Conservation (phyloP, 2,113 vertebrate genomes). For the Chauna torquata region DNA sequence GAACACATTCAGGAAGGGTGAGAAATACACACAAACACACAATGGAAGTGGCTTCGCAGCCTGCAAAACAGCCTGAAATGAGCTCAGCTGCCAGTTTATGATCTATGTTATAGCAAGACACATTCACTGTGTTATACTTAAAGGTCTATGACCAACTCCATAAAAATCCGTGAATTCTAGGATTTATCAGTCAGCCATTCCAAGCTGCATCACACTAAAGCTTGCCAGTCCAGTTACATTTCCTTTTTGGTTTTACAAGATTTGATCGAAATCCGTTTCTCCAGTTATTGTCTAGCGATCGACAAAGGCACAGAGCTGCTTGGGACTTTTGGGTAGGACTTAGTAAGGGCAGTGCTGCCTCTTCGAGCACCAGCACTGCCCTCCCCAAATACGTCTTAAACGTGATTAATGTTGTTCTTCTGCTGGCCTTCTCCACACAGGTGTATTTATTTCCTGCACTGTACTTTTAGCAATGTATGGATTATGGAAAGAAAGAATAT, state of each 20-base stretch:
- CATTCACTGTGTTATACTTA: slow-evolving; percentile 28
- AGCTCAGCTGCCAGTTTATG: slow-evolving; percentile 58
- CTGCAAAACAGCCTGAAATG: slow-evolving; percentile 52
- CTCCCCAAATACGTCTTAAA: neutral
- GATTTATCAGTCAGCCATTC: slow-evolving; percentile 49
- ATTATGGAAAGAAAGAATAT: neutral
- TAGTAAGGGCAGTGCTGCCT: neutral
- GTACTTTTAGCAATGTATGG: neutral
- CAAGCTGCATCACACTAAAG: slow-evolving; percentile 46
- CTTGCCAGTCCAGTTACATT: slow-evolving; percentile 36
- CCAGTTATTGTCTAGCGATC: neutral
- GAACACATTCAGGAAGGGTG: neutral
- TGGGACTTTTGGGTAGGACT: neutral
- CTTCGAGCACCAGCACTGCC: no score
- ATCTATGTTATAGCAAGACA: slow-evolving; percentile 53
- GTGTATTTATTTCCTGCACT: neutral
- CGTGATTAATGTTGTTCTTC: neutral
- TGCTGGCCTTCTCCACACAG: neutral
- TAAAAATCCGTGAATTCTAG: slow-evolving; percentile 61
- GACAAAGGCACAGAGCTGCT: neutral
- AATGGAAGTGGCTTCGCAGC: slow-evolving; percentile 67
- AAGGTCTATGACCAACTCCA: slow-evolving; percentile 60
- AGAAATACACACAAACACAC: neutral
- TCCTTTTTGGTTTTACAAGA: slow-evolving; percentile 61
- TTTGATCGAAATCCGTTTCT: slow-evolving; percentile 48